Conservation (phyloP, 64 coral and sea anemone genomes). For the Dendronephthya gigantea region DNA sequence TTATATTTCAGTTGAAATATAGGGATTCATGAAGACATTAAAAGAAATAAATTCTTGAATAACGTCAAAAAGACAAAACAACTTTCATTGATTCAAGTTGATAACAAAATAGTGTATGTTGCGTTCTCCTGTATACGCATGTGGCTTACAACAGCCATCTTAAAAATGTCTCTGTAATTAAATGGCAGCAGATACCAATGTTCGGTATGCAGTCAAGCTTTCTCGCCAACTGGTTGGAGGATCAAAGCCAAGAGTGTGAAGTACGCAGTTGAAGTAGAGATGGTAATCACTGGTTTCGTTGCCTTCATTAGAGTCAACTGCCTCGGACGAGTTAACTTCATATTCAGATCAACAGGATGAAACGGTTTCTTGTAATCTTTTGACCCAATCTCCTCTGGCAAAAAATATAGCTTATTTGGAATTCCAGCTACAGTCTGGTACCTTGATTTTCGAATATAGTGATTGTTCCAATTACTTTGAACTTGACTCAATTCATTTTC, state of each 20-base stretch:
- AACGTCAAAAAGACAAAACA: too few relatives aligned
- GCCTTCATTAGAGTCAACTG: neutral
- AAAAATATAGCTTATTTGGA: neutral
- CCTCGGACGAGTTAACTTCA: neutral
- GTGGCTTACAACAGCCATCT: too few relatives aligned
- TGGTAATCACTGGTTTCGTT: neutral
- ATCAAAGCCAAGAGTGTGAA: neutral
- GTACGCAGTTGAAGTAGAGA: neutral
- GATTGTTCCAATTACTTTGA: constrained; percentile 7
- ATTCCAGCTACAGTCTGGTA: constrained; percentile 12
- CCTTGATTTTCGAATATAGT: constrained; percentile 6
- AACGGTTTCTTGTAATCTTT: neutral
- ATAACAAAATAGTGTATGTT: too few relatives aligned
- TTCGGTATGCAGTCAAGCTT: constrained; percentile 9
- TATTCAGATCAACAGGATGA: constrained; percentile 15
- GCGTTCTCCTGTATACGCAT: too few relatives aligned
- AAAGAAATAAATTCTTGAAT: too few relatives aligned
- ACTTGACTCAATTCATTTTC: constrained; percentile 24
- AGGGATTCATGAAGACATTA: too few relatives aligned
- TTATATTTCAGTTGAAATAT: too few relatives aligned
- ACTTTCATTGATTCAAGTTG: too few relatives aligned
- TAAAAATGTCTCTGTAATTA: too few relatives aligned
- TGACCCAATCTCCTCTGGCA: neutral
- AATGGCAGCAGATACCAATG: constrained; percentile 16
- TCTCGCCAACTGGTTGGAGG: constrained; percentile 12